Evolutionary conservation across 2,888 invertebrate species (phyloP).

Genomic region (Apamea epomidion): DNA sequence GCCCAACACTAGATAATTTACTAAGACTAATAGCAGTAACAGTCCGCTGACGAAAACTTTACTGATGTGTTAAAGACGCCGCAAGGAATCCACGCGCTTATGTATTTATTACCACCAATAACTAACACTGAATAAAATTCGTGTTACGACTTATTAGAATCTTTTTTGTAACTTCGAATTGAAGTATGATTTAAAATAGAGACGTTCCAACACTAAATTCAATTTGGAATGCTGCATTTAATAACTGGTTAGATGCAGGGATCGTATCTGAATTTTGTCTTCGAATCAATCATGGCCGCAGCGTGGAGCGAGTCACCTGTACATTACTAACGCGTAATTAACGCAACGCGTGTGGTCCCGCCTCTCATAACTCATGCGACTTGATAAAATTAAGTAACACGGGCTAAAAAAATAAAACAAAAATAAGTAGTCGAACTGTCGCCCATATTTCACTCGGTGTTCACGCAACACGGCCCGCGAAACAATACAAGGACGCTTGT

Average conservation of each 20-base stretch:
- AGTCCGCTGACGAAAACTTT: slow-evolving; percentile 50
- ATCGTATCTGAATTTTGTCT: slow-evolving; percentile 59
- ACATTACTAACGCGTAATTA: slow-evolving; percentile 85
- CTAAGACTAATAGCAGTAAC: slow-evolving; percentile 64
- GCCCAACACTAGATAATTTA: slow-evolving; percentile 60
- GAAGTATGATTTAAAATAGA: slow-evolving; percentile 52
- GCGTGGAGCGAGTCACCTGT: slow-evolving; percentile 70
- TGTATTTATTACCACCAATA: slow-evolving; percentile 54
- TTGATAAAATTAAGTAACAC: slow-evolving; percentile 90
- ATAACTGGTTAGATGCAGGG: slow-evolving; percentile 53
- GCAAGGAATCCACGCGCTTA: slow-evolving; percentile 39
- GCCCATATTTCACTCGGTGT: slow-evolving; percentile 88
- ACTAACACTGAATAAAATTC: slow-evolving; percentile 54
- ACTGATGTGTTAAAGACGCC: slow-evolving; percentile 38
- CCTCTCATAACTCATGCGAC: slow-evolving; percentile 89
- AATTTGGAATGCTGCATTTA: slow-evolving; percentile 47
- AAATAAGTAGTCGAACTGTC: slow-evolving; percentile 88
- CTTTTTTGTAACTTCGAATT: slow-evolving; percentile 51
- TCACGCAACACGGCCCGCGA: slow-evolving; percentile 89
- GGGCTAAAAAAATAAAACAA: slow-evolving; percentile 86
- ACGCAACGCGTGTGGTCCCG: slow-evolving; percentile 88
- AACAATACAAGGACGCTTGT: slow-evolving; percentile 89
- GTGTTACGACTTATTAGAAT: slow-evolving; percentile 59
- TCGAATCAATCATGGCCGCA: slow-evolving; percentile 66
- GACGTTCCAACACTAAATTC: slow-evolving; percentile 52